Evolutionary conservation across 2,888 invertebrate genomes (phyloP), one percentile per base, ranked within the genome.

Genomic region (Ophion costatus): DNA sequence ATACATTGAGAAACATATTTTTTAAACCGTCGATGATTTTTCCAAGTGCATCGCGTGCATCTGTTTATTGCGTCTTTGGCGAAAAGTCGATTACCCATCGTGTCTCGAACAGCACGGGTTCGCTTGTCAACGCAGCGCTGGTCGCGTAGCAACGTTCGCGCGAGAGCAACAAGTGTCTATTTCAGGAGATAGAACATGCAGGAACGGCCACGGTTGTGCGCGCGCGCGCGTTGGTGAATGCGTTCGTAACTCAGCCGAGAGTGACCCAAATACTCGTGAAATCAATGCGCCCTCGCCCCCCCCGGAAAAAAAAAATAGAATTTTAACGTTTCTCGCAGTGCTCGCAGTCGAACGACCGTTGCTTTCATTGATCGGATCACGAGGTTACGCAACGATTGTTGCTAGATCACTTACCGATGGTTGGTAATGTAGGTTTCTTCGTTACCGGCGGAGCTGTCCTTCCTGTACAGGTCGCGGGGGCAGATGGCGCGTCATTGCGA

Each of bases 151-250:
- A 45, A 83, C 79, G 70, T 71, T 51, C 17, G 14, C 4, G 33
- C 20, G 38, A 24, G 71, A 76, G 80, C 83, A 83, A 83, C 83
- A 83, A 83, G 83, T 83, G 83, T 83, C 76, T 29, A 61, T 75
- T 33, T 75, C 64, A 14, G 11, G 24, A 33, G 24, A 24, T 69
- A 38, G 51, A 51, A 14, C 51, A 51, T 17, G 51, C 5, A 17
- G 5, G 51, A 17, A 17, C 17, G 4, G 17, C 5, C 51, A 14
- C 45, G 45, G 45, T 14, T 14, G 45, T 67, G 67, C 73, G 56
- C 29, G n/a, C 10, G 66, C 38, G 51, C 51, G 69, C 45, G 51
- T n/a, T 69, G 14, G 29, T 20, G 61, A 77, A 64, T 24, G 38
- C 56, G 22, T 33, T 59, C 63, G 4, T 42, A 14, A 22, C 20